Conservation (phyloP, 1,140 invertebrate genomes). For the Ptiloglossa arizonensis region DNA sequence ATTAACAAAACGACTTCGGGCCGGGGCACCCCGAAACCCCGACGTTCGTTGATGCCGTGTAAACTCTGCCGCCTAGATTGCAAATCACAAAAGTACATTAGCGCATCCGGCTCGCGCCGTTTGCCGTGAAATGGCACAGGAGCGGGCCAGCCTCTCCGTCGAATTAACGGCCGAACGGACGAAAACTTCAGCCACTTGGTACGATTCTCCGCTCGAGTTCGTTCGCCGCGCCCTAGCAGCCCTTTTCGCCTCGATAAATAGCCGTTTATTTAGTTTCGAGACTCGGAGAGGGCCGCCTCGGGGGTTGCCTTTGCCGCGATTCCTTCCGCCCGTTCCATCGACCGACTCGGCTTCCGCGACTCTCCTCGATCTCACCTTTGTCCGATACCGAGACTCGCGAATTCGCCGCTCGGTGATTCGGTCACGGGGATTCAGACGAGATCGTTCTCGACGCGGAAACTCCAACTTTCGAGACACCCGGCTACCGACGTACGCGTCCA, state of each 20-base stretch:
- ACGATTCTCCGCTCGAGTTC: constrained; percentile 8
- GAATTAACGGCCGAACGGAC: constrained; percentile 31
- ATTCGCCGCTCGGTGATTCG: neutral
- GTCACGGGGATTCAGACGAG: neutral
- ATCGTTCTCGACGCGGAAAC: too few relatives aligned
- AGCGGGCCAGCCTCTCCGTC: neutral
- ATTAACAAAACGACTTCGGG: constrained; percentile 50
- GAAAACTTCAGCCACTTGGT: constrained; percentile 24
- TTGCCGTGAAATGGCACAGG: neutral
- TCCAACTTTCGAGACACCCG: neutral
- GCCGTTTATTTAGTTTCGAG: neutral
- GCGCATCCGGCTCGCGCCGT: constrained; percentile 27
- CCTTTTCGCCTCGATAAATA: neutral
- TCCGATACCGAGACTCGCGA: too few relatives aligned
- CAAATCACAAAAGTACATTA: constrained; percentile 43
- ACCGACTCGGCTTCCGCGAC: neutral
- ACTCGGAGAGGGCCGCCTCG: neutral
- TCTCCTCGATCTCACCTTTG: neutral
- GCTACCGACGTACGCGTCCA: too few relatives aligned
- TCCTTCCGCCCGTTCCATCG: neutral
- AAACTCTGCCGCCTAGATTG: constrained; percentile 31
- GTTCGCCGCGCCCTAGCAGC: neutral
- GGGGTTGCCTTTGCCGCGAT: neutral
- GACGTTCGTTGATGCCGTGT: constrained; percentile 23
- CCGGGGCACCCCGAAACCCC: constrained; percentile 1